Base-by-base conservation (phyloP, 2,888 invertebrate species). In the Cryptus viduatorius region DNA sequence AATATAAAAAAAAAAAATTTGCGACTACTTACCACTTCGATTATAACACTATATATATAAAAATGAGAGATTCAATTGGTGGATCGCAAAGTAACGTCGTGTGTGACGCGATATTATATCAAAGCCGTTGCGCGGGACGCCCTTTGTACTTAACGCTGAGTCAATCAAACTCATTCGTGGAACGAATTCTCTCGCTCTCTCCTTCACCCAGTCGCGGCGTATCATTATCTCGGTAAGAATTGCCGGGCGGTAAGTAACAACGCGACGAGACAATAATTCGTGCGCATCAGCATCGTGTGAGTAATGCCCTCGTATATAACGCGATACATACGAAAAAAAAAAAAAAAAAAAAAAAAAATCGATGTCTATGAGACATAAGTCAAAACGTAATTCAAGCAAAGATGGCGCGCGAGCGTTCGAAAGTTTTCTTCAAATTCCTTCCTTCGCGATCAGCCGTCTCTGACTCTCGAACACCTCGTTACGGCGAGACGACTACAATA, bases 141-240 rank as follows among this genome's bases (percentile, higher is more conserved):
- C 83, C 85, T 80, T 83, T 85, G 80, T 80, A 71, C 78, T 84
- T 67, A 53, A 77, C 48, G 50, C 53, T 48, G 61, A 29, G 10
- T 19, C 65, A 61, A 86, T 84, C 75, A 84, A 84, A 79, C 73
- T 72, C 24, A 42, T 83, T 83, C 79, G 79, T 72, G 65, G 83
- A 83, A 83, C 44, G 12, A 76, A 79, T 67, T 44, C 31, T 68
- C 77, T 31, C 48, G 0, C 42, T 81, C 19, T 77, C 61, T 77
- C 44, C 69, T 31, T 73, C 68, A 64, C 64, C 64, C 48, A 67
- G 68, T 81, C 73, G 73, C 68, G 48, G 53, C 64, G 80, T 64
- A 72, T 79, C 73, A 76, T 85, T 77, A 82, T 82, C 75, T 65
- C 67, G 14, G 59, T 16, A 72, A 24, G 73, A 73, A 82, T 79